Conservation (phyloP, 2,113 vertebrate genomes). For the Manacus vitellinus region DNA sequence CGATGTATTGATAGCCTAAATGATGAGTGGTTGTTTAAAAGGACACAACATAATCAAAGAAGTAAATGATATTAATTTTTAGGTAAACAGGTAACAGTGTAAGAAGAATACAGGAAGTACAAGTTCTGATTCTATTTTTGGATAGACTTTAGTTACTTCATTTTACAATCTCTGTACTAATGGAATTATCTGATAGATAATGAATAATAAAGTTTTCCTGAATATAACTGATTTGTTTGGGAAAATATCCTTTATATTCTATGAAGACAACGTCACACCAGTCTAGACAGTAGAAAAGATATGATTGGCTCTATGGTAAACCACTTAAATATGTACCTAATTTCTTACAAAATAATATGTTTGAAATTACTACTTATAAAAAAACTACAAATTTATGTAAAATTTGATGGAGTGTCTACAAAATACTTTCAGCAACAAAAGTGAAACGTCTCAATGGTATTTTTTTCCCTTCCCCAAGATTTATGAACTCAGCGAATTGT, state of each 20-base stretch:
- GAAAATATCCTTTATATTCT: background rate
- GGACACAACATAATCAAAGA: background rate
- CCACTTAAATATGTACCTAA: background rate
- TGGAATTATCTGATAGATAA: background rate
- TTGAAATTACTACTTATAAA: background rate
- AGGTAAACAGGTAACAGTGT: background rate
- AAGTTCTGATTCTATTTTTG: background rate
- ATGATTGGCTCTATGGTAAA: background rate
- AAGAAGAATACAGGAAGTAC: background rate
- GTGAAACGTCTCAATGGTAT: background rate
- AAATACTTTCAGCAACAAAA: background rate
- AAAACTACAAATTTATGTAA: background rate
- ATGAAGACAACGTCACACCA: background rate
- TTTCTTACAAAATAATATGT: background rate
- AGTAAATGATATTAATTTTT: background rate
- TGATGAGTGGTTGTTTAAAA: background rate
- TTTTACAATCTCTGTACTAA: background rate
- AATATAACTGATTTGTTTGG: background rate
- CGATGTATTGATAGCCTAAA: background rate
- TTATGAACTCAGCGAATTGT: background rate
- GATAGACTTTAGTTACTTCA: background rate
- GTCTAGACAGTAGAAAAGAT: background rate
- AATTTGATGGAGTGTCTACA: background rate
- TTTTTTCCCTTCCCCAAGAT: fast-evolving
- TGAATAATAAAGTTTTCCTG: background rate